phyloP scores from a whole-genome alignment of 2,797 vertebrate species.

The Bradypodion pumilum region DNA sequence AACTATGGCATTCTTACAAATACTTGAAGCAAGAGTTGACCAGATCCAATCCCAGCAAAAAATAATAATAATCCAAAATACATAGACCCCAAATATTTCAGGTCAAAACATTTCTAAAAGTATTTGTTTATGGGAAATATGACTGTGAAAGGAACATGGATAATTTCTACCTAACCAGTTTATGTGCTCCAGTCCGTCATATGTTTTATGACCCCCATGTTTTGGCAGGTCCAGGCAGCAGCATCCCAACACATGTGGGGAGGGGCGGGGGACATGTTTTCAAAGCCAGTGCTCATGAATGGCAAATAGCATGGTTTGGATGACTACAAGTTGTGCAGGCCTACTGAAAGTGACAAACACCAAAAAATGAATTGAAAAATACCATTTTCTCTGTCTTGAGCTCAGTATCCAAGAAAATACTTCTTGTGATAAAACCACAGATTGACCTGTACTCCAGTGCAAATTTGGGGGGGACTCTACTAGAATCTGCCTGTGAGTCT shows the following conservation, averaged over 20 bases:
- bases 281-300: not conserved
- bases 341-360: not conserved
- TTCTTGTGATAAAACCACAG: not conserved
- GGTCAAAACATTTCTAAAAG: not conserved
- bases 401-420: not conserved
- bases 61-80: not conserved
- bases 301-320: not conserved
- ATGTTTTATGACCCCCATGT: not conserved
- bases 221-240: not conserved
- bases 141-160: not conserved
- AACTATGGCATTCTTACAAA: constrained; percentile 27
- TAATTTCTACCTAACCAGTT: not conserved
- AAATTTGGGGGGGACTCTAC: not conserved
- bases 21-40: constrained; percentile 4
- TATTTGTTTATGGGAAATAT: not conserved
- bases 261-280: too few relatives aligned
- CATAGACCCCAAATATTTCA: not conserved
- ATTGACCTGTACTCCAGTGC: not conserved
- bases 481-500: not conserved
- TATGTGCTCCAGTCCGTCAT: not conserved
- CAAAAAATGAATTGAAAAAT: not conserved
- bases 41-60: constrained; percentile 25
- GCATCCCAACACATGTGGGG: not conserved
- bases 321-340: not conserved
- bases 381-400: not conserved